Evolutionary conservation across 1,140 invertebrate genomes (phyloP), one percentile per base, ranked within the genome.

Genomic region (Aplysia californica): DNA sequence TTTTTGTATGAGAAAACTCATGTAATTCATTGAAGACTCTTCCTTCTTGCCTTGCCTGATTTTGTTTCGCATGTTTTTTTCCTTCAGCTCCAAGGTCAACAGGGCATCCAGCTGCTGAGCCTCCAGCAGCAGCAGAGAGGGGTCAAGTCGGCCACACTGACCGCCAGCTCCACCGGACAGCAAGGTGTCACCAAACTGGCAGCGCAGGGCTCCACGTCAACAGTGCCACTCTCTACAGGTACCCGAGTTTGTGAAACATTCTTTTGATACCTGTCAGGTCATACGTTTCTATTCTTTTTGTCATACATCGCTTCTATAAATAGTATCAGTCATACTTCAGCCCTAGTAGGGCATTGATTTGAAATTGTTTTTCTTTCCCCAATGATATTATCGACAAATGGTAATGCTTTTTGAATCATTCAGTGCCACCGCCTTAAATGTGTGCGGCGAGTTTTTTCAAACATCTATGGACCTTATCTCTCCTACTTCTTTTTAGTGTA

Each of bases 51-150:
- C n/a, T 50, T 15, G 44, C n/a, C 10, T 50, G 10, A 50, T 15
- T n/a, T 10, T n/a, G n/a, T 15, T 50, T 50, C 44, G 10, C 44
- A 10, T n/a, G 10, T n/a, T 50, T 50, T 50, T n/a, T 50, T n/a
- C n/a, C 44, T 50, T n/a, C 44, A 50, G 44, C 70, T 39, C 72
- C 83, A 79, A 39, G 83, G 83, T 26, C 84, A 87, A 76, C 80
- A 82, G 55, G 79, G 79, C 18, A 78, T 80, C 58, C 78, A 78
- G 68, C 72, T 65, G 33, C 69, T 83, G 6, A 59, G 82, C 18
- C 80, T 76, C 39, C 69, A 81, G 20, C 82, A 82, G 72, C 81
- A 80, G 35, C 78, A 79, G 73, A 29, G 80, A 38, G 61, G 59
- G 23, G 56, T 77, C 58, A 76, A 76, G 44, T 36, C 73, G 31